phyloP scores from a whole-genome alignment of 2,113 vertebrate genomes.

The Mirounga angustirostris region DNA sequence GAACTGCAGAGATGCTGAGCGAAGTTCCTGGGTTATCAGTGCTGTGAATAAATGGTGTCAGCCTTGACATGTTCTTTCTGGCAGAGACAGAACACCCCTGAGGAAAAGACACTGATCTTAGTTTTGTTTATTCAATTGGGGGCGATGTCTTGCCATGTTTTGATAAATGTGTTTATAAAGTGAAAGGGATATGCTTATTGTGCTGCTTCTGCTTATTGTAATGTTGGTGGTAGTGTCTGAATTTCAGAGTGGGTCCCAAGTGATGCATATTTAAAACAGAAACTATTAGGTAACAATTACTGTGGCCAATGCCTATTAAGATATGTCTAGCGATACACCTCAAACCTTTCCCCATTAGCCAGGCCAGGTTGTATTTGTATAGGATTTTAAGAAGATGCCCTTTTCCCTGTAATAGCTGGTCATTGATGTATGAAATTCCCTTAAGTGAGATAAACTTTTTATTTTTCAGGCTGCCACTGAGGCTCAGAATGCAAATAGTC shows the following conservation, averaged over 20 bases:
- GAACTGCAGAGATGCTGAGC: slow-evolving; percentile 44
- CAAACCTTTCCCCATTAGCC: neutral
- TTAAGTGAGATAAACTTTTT: slow-evolving; percentile 61
- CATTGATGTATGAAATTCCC: slow-evolving; percentile 61
- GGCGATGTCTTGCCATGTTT: slow-evolving; percentile 67
- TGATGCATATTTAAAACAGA: slow-evolving; percentile 55
- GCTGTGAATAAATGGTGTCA: slow-evolving; percentile 62
- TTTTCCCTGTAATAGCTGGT: slow-evolving; percentile 49
- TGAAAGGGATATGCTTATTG: slow-evolving; percentile 41
- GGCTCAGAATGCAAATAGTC: slow-evolving; percentile 24
- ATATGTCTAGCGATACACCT: neutral
- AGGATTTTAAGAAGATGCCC: neutral
- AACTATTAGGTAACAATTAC: neutral
- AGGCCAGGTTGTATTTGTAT: neutral
- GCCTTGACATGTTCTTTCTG: slow-evolving; percentile 66
- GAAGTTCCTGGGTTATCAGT: slow-evolving; percentile 66
- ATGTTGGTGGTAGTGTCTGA: neutral
- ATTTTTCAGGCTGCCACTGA: slow-evolving; percentile 13
- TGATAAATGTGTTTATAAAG: slow-evolving; percentile 77
- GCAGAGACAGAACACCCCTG: slow-evolving; percentile 64
- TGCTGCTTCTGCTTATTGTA: neutral
- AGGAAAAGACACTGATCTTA: slow-evolving; percentile 76
- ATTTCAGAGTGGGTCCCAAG: neutral
- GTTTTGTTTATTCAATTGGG: slow-evolving; percentile 76
- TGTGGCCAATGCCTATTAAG: neutral